A percentile compares a stretch with the other conserved stretches of the same genome.
phyloP scores from a whole-genome alignment of 2,888 invertebrate genomes.

The Calliphora vomitoria region DNA sequence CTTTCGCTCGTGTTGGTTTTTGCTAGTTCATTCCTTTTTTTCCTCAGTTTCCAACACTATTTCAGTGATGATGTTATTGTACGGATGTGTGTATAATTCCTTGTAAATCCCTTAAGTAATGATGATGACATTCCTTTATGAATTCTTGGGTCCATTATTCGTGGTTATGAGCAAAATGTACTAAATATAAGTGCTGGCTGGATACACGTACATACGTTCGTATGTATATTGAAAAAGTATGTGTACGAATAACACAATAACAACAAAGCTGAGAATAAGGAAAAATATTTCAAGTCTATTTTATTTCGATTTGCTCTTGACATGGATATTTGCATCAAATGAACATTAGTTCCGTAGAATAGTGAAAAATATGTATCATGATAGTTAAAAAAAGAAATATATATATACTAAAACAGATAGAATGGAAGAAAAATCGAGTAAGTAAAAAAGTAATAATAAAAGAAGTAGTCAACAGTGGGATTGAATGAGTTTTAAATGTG shows the following conservation, averaged over 20 bases:
- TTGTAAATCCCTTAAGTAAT: conserved; percentile 68
- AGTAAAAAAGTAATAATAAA: not conserved
- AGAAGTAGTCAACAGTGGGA: conserved; percentile 29
- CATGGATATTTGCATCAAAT: conserved; percentile 71
- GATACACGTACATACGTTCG: not conserved
- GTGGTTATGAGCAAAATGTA: conserved; percentile 57
- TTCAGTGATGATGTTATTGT: not conserved
- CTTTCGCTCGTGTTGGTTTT: conserved; percentile 8
- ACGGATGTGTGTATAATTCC: conserved; percentile 48
- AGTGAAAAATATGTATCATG: conserved; percentile 38
- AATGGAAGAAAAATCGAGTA: not conserved
- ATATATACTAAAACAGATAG: not conserved
- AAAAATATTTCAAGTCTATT: conserved; percentile 65
- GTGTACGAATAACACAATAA: conserved; percentile 16
- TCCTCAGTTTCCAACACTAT: not conserved
- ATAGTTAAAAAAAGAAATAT: conserved; percentile 20
- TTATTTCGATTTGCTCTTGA: conserved; percentile 71
- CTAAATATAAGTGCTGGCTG: not conserved
- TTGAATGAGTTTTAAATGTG: conserved; percentile 46
- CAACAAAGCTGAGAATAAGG: conserved; percentile 20
- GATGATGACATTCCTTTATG: conserved; percentile 74
- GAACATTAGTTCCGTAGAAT: conserved; percentile 61
- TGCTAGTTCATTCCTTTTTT: conserved; percentile 9
- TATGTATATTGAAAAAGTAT: conserved; percentile 16
- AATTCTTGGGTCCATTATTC: conserved; percentile 69